Base-by-base conservation (phyloP, 2,797 vertebrate genomes). In the Chromobotia macracanthus region DNA sequence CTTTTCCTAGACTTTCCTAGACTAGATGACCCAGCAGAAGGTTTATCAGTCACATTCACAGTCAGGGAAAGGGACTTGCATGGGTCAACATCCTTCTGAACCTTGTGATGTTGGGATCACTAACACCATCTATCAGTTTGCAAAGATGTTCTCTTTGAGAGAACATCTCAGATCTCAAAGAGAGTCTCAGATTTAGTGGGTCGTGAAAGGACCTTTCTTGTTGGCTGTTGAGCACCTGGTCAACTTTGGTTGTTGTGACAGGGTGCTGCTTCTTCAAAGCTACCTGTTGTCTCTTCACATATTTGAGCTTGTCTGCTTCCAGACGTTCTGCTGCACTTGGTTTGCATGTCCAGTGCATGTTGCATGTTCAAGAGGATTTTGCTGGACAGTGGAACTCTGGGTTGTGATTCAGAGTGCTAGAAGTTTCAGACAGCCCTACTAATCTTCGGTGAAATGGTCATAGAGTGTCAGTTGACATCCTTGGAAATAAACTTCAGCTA, bases 281-380 rank as follows among this genome's bases (percentile, higher is more conserved):
- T 51, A 95, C 95, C 18, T 91, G 91, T 79, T 93, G 94, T 87
- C 96, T 98, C 90, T 98, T 98, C 73, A 98, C 96, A 0, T 99
- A 99, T 83, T 99, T 98, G n/a, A 94, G 94, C 87, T 98, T 99
- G 92, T 99, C 97, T 0, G 97, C 97, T 75, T 97, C 97, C 91
- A 99, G 91, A 81, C 97, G 90, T 83, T 98, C 97, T 85, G 97
- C 97, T 0, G 97, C 97, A 1, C 96, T 98, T 66, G 92, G 96
- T 80, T 93, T 97, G 0, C 91, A 91, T 1, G 85, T 75, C 0
- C 78, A n/a, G n/a, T n/a, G n/a, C n/a, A n/a, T n/a, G n/a, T n/a
- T n/a, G n/a, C n/a, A n/a, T n/a, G n/a, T 80, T 0, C 83, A 70
- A 0, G 88, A 83, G 0, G 89, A 58, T 35, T 80, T 48, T 23